Evolutionary conservation across 2,113 vertebrate species (phyloP).

Genomic region (Cairina moschata): DNA sequence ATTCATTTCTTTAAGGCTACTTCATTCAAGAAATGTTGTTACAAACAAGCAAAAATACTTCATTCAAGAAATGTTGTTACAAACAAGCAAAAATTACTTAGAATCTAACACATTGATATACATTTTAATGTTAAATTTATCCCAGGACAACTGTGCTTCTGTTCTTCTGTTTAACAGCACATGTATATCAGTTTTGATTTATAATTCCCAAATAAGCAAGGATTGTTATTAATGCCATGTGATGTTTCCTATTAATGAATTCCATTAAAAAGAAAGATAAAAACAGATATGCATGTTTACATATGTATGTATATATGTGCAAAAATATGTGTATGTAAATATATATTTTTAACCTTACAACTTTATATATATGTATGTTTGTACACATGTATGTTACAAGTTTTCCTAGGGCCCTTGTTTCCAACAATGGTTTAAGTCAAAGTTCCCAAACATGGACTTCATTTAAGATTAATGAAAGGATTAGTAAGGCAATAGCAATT

Average conservation of each 20-base stretch:
- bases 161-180: background rate
- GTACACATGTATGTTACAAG: background rate
- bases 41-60: background rate
- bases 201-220: background rate
- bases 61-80: background rate
- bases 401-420: background rate
- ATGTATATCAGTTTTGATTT: background rate
- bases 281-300: background rate
- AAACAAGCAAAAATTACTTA: background rate
- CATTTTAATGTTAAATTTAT: background rate
- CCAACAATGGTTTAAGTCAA: background rate
- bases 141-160: background rate
- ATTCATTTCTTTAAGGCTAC: background rate
- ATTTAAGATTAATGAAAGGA: background rate
- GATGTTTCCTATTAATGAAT: background rate
- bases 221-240: background rate
- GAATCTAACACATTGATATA: background rate
- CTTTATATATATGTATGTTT: background rate
- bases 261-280: background rate
- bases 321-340: background rate
- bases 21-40: background rate
- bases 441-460: background rate
- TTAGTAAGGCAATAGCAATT: background rate
- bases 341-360: background rate
- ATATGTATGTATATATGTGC: too few species aligned